phyloP scores from a whole-genome alignment of 2,888 invertebrate genomes.

The Eupithecia inturbata region DNA sequence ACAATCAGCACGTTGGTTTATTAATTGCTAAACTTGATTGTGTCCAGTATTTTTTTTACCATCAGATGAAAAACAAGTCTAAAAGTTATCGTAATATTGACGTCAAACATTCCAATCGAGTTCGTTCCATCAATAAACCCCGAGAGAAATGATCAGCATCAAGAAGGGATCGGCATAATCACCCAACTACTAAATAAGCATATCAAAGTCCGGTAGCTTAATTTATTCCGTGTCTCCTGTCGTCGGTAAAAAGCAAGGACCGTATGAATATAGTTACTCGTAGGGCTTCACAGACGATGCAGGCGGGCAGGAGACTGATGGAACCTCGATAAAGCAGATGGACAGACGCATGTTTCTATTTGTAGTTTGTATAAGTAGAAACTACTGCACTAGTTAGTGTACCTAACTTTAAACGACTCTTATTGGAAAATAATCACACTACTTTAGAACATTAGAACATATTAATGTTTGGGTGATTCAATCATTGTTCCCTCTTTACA shows the following conservation, averaged over 20 bases:
- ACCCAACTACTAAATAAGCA: conserved; percentile 54
- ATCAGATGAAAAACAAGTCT: neutral
- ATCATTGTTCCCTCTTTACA: too few relatives aligned
- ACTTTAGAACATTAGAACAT: too few relatives aligned
- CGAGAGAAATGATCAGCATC: conserved; percentile 16
- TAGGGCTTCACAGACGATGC: conserved; percentile 26
- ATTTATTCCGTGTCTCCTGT: conserved; percentile 77
- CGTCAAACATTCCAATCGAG: neutral
- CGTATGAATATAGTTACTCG: conserved; percentile 43
- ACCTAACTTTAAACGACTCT: neutral
- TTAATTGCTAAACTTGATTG: neutral
- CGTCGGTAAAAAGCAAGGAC: conserved; percentile 56
- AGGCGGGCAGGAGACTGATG: conserved; percentile 5
- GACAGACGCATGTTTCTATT: neutral
- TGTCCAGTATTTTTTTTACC: neutral
- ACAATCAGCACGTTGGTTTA: neutral
- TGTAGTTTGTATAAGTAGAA: neutral
- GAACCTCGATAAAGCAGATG: neutral
- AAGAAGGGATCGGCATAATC: conserved; percentile 46
- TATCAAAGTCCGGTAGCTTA: conserved; percentile 80
- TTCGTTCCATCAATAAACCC: conserved; percentile 2
- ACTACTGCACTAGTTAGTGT: neutral
- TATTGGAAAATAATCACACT: too few relatives aligned
- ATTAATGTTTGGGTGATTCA: too few relatives aligned
- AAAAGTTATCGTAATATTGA: neutral